Conservation (phyloP, 2,888 invertebrate species). For the Drosophila antonietae region DNA sequence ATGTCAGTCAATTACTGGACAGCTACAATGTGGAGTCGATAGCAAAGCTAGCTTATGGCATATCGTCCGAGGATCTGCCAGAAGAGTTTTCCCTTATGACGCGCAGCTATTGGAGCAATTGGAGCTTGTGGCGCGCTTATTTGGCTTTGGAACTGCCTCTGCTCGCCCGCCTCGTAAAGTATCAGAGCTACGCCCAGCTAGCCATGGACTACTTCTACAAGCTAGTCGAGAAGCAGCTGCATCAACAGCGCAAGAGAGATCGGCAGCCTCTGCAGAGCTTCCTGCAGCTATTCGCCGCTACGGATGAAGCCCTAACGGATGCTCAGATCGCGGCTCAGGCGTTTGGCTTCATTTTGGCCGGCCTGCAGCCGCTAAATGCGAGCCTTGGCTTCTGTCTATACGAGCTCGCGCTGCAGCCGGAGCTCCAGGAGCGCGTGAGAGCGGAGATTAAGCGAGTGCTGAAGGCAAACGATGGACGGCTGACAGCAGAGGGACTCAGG, state of each 20-base stretch:
- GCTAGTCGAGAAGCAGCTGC: slow-evolving; percentile 66
- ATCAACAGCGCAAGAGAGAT: slow-evolving; percentile 62
- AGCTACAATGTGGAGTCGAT: slow-evolving; percentile 86
- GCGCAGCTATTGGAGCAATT: slow-evolving; percentile 55
- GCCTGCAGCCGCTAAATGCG: slow-evolving; percentile 88
- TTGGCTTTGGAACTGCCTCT: slow-evolving; percentile 70
- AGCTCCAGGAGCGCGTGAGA: slow-evolving; percentile 69
- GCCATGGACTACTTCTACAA: slow-evolving; percentile 75
- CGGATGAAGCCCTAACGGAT: slow-evolving; percentile 60
- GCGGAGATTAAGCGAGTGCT: slow-evolving; percentile 67
- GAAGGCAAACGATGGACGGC: slow-evolving; percentile 56
- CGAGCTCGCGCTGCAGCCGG: slow-evolving; percentile 80
- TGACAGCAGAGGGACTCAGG: slow-evolving; percentile 68
- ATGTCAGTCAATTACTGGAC: slow-evolving; percentile 85
- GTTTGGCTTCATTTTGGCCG: slow-evolving; percentile 84
- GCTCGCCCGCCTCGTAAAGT: slow-evolving; percentile 68
- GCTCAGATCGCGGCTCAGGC: slow-evolving; percentile 82
- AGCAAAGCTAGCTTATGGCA: slow-evolving; percentile 84
- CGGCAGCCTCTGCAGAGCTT: slow-evolving; percentile 85
- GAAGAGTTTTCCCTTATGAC: slow-evolving; percentile 82
- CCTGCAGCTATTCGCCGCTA: slow-evolving; percentile 85
- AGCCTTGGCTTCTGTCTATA: slow-evolving; percentile 86
- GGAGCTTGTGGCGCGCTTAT: slow-evolving; percentile 65
- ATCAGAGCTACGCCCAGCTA: slow-evolving; percentile 55
- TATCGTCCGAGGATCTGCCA: slow-evolving; percentile 82